Conservation (phyloP, 2,113 vertebrate genomes). For the Bufo bufo region DNA sequence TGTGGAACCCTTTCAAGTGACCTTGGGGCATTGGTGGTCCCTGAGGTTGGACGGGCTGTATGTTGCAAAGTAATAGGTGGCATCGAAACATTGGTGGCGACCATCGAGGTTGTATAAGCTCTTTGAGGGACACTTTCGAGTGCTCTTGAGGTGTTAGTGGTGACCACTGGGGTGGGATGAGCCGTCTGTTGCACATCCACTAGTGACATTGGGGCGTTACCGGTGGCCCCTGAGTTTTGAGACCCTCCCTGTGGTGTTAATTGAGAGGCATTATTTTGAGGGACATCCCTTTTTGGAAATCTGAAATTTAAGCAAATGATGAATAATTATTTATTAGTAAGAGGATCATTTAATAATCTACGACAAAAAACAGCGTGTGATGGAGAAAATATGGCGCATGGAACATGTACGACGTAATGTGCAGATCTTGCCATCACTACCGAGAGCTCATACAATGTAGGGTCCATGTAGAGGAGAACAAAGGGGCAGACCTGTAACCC, state of each 20-base stretch:
- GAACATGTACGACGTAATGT: too few species aligned
- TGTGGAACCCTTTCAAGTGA: neutral
- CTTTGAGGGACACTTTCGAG: neutral
- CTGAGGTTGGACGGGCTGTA: neutral
- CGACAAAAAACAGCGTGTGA: too few species aligned
- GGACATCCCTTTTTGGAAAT: neutral
- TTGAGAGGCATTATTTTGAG: neutral
- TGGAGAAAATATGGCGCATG: too few species aligned
- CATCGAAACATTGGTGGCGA: neutral
- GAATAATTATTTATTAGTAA: neutral
- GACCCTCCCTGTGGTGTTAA: neutral
- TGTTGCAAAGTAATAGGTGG: neutral
- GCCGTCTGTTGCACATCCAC: neutral
- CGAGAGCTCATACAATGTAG: too few species aligned
- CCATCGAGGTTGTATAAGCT: neutral
- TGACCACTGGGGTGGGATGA: neutral
- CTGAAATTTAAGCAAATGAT: neutral
- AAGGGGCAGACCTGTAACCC: too few species aligned
- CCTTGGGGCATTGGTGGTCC: neutral
- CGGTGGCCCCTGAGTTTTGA: neutral
- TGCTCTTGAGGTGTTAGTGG: neutral
- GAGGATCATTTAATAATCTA: too few species aligned
- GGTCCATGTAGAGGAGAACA: too few species aligned
- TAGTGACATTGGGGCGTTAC: neutral
- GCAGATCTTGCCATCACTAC: too few species aligned